Conservation (phyloP, 2,113 vertebrate species). For the Trogon surrucura region DNA sequence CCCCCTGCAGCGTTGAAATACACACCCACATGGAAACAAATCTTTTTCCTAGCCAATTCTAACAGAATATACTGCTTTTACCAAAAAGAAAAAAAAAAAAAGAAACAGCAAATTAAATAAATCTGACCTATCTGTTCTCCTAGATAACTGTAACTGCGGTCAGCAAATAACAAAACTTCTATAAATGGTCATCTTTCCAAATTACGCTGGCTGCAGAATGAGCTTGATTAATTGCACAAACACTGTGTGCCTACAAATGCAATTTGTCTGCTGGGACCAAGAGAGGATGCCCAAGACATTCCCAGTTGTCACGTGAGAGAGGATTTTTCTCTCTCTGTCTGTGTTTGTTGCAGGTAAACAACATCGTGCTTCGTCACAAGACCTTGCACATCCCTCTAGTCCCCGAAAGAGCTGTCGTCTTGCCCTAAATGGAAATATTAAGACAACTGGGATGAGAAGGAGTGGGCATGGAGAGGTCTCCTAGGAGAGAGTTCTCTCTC, state of each 20-base stretch:
- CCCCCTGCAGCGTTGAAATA: conserved; percentile 6
- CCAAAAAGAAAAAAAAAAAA: conserved; percentile 18
- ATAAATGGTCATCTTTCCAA: conserved; percentile 65
- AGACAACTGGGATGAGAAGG: not conserved
- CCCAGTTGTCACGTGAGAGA: not conserved
- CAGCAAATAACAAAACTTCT: conserved; percentile 53
- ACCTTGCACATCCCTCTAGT: not conserved
- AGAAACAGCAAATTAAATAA: conserved; percentile 25
- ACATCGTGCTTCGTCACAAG: not conserved
- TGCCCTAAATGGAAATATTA: conserved; percentile 24
- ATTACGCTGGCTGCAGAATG: conserved; percentile 1
- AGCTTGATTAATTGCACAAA: conserved; percentile 32
- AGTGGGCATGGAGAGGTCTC: not conserved
- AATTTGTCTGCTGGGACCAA: not conserved
- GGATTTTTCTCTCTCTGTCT: not conserved
- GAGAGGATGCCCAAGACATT: not conserved
- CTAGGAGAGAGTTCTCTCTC: not conserved
- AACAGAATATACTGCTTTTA: conserved; percentile 30
- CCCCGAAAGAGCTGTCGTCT: not conserved
- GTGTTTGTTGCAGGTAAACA: conserved; percentile 46
- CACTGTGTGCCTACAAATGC: not conserved
- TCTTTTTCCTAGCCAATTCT: conserved; percentile 10
- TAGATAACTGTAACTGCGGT: conserved; percentile 11
- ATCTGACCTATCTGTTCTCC: conserved; percentile 1
- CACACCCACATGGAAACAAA: conserved; percentile 17